Conservation (phyloP, 2,888 invertebrate genomes). For the Craniophora ligustri region DNA sequence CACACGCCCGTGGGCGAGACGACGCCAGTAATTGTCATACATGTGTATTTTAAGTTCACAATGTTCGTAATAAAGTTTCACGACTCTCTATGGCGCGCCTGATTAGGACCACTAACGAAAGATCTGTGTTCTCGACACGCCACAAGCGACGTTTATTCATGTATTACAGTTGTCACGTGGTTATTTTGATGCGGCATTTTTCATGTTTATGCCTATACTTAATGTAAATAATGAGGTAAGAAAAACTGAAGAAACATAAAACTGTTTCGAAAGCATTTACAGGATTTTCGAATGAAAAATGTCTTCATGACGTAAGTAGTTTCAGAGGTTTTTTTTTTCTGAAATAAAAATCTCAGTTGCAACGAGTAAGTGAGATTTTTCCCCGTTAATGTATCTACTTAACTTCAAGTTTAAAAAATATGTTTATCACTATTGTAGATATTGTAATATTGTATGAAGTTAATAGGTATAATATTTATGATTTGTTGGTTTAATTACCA, state of each 20-base stretch:
- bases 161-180: slow-evolving; percentile 61
- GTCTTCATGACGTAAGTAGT: no score
- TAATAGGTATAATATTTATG: no score
- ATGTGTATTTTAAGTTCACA: slow-evolving; percentile 84
- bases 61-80: slow-evolving; percentile 76
- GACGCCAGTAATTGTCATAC: slow-evolving; percentile 81
- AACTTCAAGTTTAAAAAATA: no score
- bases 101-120: slow-evolving; percentile 77
- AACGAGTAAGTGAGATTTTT: no score
- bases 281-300: background rate
- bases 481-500: no score
- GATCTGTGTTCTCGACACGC: slow-evolving; percentile 70
- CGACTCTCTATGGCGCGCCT: slow-evolving; percentile 68
- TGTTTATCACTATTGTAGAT: no score
- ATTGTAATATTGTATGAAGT: no score
- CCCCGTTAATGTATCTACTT: no score
- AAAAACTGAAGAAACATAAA: slow-evolving; percentile 16
- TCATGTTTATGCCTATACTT: slow-evolving; percentile 30
- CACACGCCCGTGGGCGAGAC: slow-evolving; percentile 68
- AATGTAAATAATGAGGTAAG: slow-evolving; percentile 27
- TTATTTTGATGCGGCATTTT: slow-evolving; percentile 55
- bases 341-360: no score
- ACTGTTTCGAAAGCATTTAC: background rate
- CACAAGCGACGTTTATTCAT: slow-evolving; percentile 62
- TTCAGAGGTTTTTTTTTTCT: no score